phyloP scores from a whole-genome alignment of 2,797 vertebrate species.

The Sciurus vulgaris region DNA sequence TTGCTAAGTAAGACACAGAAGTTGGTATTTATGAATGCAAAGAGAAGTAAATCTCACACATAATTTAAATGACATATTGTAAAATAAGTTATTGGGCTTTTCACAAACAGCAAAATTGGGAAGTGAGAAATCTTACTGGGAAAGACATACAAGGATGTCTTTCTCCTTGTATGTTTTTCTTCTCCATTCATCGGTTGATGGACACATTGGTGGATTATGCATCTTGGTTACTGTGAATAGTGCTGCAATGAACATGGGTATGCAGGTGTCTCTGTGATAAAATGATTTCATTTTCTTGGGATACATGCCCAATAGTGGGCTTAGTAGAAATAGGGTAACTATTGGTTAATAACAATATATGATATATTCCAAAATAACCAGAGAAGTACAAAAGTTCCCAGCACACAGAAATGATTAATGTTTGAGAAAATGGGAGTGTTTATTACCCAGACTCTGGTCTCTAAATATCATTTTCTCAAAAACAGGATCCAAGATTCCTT shows the following conservation, averaged over 20 bases:
- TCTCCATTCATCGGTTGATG: too few species aligned
- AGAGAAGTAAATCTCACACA: background rate
- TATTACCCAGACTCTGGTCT: background rate
- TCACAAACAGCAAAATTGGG: background rate
- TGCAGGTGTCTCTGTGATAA: background rate
- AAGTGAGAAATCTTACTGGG: background rate
- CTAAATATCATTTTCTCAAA: background rate
- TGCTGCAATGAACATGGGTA: too few species aligned
- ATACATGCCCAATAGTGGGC: background rate
- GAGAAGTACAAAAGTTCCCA: background rate
- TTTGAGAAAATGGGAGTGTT: background rate
- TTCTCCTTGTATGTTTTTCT: background rate
- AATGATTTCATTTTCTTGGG: background rate
- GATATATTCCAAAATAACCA: background rate
- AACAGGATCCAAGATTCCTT: background rate
- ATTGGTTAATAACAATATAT: background rate
- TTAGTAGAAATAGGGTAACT: background rate
- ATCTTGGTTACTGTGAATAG: background rate
- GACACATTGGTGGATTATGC: background rate
- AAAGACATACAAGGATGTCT: rapidly evolving
- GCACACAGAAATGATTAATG: background rate
- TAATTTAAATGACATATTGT: background rate
- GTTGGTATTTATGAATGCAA: background rate
- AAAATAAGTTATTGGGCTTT: background rate
- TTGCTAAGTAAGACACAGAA: background rate